Evolutionary conservation across 1,140 invertebrate species (phyloP), one percentile per base, ranked within the genome.

Genomic region (Drosophila nigrodunni): DNA sequence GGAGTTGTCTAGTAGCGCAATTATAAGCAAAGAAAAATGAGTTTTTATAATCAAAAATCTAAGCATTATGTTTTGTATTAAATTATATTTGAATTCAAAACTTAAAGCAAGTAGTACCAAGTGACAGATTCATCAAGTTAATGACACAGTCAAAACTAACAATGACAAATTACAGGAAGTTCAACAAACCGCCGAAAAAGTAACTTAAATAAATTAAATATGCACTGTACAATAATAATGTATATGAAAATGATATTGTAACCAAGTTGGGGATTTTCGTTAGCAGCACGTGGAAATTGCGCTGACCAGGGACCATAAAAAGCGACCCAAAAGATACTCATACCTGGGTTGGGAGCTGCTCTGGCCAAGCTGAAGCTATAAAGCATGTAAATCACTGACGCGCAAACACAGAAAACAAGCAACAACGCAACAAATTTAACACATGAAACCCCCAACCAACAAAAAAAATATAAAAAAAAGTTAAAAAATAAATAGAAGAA

Each of bases 341-440:
- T 52, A 62, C 41, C 13, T 47, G 52, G n/a, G 15, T n/a, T 44
- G 46, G 41, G 13, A 34, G 8, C 34, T 39, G 44, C 46, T 44
- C 8, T 11, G 15, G 13, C 49, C 61, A 37, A 41, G 59, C 44
- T 57, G 25, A 2, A 47, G 47, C 69, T 30, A 54, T 61, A 77
- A 37, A 25, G 49, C 50, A 67, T 76, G 68, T 74, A 77, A 87
- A 71, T 79, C 83, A 88, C 58, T 86, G 60, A 77, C 65, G 82
- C 81, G 81, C 74, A 74, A 68, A 69, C 49, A 69, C 49, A 44
- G 35, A 37, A 49, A 64, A 64, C 35, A 49, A 21, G 37, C 35
- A 64, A 65, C 61, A 64, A 65, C 61, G 55, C 62, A 71, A 59
- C 64, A 67, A 74, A 66, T 58, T 58, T 57, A 66, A 59, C 62